phyloP scores from a whole-genome alignment of 1,140 invertebrate species.

The Halyomorpha halys region DNA sequence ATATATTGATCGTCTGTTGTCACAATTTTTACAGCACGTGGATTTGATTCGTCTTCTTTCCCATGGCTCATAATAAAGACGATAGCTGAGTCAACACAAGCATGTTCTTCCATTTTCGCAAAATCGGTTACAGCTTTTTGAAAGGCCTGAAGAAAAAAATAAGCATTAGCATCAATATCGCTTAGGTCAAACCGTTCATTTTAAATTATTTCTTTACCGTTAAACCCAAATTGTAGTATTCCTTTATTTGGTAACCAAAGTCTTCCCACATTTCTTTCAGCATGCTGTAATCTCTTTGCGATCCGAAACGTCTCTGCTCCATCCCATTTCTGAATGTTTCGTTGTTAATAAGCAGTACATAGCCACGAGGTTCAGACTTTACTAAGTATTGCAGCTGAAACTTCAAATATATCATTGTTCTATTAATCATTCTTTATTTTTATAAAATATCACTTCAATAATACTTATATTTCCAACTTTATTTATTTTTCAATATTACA shows the following conservation, averaged over 20 bases:
- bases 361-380: not conserved
- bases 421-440: no score
- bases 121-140: not conserved
- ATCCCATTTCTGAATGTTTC: conserved; percentile 3
- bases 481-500: no score
- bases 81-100: not conserved
- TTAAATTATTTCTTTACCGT: not conserved
- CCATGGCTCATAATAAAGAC: conserved; percentile 8
- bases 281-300: not conserved
- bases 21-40: not conserved
- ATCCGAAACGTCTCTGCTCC: not conserved
- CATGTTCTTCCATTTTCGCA: not conserved
- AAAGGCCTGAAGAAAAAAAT: not conserved
- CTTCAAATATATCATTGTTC: no score
- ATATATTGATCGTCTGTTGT: conserved; percentile 2
- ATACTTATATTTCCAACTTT: no score
- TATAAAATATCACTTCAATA: no score
- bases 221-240: conserved; percentile 1
- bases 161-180: no score
- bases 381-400: not conserved
- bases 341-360: conserved; percentile 6
- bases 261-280: conserved; percentile 14
- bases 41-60: not conserved
- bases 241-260: conserved; percentile 1
- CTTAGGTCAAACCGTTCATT: not conserved